phyloP scores from a whole-genome alignment of 2,797 vertebrate genomes.

The Megaceryle alcyon region DNA sequence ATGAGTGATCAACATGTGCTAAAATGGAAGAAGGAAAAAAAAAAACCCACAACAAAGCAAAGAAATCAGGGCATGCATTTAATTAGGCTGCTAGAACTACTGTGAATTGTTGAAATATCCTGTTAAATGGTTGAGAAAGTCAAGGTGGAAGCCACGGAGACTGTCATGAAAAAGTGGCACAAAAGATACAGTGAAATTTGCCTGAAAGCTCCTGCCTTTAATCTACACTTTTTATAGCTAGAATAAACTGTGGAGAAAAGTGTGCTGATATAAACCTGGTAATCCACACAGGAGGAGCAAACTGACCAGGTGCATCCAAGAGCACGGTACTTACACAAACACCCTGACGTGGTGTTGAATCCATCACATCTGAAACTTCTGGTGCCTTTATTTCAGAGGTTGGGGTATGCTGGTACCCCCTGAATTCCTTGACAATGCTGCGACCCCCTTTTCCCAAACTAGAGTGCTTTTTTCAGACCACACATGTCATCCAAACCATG shows the following conservation, averaged over 20 bases:
- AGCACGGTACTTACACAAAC: neutral
- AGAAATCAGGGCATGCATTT: conserved; percentile 5
- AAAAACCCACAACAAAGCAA: neutral
- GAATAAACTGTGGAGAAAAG: neutral
- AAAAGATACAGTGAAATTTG: neutral
- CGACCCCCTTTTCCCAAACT: neutral
- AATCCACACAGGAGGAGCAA: neutral
- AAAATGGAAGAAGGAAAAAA: neutral
- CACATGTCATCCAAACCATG: neutral
- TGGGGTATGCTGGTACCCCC: neutral
- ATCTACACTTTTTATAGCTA: neutral
- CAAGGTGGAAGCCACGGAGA: neutral
- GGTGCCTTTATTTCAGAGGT: neutral
- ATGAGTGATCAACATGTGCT: neutral
- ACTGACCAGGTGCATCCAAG: neutral
- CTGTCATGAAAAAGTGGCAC: neutral
- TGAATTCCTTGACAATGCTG: neutral
- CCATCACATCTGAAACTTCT: neutral
- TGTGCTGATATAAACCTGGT: neutral
- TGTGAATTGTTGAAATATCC: neutral
- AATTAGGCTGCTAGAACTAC: neutral
- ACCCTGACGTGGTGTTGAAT: neutral
- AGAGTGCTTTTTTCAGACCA: neutral
- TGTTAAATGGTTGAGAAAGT: neutral
- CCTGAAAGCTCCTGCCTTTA: neutral